Conservation (phyloP, 2,113 vertebrate genomes). For the Mirounga angustirostris region DNA sequence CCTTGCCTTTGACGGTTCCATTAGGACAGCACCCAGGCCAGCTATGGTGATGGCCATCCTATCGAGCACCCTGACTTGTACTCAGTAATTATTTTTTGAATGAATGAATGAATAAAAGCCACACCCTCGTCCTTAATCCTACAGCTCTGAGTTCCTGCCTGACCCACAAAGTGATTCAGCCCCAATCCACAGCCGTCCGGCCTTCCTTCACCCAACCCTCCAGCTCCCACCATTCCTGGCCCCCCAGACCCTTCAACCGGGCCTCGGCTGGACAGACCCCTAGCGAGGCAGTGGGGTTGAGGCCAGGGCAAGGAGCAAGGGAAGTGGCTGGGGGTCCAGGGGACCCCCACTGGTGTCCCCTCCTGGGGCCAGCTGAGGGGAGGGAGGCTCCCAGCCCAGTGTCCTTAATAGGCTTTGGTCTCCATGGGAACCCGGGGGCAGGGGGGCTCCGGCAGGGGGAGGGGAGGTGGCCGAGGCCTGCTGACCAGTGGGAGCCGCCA, state of each 20-base stretch:
- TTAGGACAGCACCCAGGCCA: background rate
- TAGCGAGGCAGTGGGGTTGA: background rate
- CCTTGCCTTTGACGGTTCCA: background rate
- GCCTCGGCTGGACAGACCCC: background rate
- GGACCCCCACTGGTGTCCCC: slow-evolving; percentile 59
- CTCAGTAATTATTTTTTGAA: slow-evolving; percentile 38
- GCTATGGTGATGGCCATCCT: background rate
- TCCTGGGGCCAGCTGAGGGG: slow-evolving; percentile 72
- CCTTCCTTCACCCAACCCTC: background rate
- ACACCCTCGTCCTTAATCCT: slow-evolving; percentile 57
- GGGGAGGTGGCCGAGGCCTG: slow-evolving; percentile 74
- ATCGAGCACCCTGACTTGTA: background rate
- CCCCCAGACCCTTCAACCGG: background rate
- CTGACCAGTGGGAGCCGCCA: slow-evolving; percentile 85
- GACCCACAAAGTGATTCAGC: slow-evolving; percentile 53
- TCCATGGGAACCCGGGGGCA: slow-evolving; percentile 87
- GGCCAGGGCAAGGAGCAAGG: slow-evolving; percentile 34
- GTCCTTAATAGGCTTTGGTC: slow-evolving; percentile 87
- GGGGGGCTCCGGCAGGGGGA: slow-evolving; percentile 75
- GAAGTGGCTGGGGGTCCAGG: slow-evolving; percentile 53
- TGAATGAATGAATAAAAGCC: slow-evolving; percentile 25
- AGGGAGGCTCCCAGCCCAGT: slow-evolving; percentile 77
- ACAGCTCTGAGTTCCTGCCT: background rate
- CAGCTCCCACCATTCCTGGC: background rate
- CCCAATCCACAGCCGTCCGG: background rate